Percentiles rank a stretch among this genome's conserved stretches.
Conservation (phyloP, 2,888 invertebrate genomes). For the Leucophenga montana region DNA sequence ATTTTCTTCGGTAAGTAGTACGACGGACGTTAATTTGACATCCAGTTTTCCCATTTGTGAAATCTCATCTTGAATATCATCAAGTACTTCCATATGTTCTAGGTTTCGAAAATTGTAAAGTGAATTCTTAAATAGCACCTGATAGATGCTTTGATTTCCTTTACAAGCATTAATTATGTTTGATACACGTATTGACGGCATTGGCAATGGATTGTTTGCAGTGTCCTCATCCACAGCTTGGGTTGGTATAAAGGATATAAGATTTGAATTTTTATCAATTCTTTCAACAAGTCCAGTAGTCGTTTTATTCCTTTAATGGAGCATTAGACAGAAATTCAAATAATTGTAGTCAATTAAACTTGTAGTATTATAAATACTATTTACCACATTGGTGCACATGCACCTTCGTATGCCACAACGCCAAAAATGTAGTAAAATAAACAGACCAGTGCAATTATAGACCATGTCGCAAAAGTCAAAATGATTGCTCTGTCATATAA, state of each 20-base stretch:
- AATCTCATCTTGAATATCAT: too few relatives aligned
- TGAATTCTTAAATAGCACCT: slow-evolving; percentile 8
- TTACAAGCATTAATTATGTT: slow-evolving; percentile 34
- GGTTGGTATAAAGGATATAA: slow-evolving; percentile 14
- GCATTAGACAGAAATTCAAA: neutral
- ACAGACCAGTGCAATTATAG: slow-evolving; percentile 79
- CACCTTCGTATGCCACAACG: slow-evolving; percentile 78
- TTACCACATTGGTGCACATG: slow-evolving; percentile 83
- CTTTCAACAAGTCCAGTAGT: slow-evolving; percentile 35
- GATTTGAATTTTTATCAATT: slow-evolving; percentile 38
- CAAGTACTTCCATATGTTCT: neutral
- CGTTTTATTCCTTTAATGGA: neutral
- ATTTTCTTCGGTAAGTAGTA: slow-evolving; percentile 16
- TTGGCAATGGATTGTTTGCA: neutral
- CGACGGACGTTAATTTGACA: slow-evolving; percentile 24
- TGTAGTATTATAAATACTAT: too few relatives aligned
- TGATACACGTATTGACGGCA: slow-evolving; percentile 36
- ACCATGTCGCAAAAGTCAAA: slow-evolving; percentile 83
- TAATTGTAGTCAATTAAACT: too few relatives aligned
- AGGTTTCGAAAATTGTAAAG: slow-evolving; percentile 34
- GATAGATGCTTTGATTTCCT: slow-evolving; percentile 41
- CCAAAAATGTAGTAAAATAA: slow-evolving; percentile 81
- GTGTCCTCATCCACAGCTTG: neutral
- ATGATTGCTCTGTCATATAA: slow-evolving; percentile 78
- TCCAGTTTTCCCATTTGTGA: slow-evolving; percentile 4